Base-by-base conservation (phyloP, 2,888 invertebrate species). In the Hemithea aestivaria region DNA sequence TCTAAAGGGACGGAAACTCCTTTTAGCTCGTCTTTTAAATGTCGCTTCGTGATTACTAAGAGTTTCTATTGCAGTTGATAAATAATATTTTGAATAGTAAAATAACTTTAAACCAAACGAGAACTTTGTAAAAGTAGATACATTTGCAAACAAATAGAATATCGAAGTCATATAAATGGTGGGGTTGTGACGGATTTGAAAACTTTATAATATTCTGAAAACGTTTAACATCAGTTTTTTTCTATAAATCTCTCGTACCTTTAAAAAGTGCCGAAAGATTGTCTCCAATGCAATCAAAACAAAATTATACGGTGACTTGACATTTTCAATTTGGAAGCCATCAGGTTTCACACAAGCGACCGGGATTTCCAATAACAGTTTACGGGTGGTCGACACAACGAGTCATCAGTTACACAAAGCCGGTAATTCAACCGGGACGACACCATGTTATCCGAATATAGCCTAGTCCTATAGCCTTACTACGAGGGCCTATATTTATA, bases 391-490 rank as follows among this genome's bases (percentile, higher is more conserved):
- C 54, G 47, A 53, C 53, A 62, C 66, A 66, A 65, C 65, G 58
- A 65, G 57, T 62, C 62, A 66, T 66, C 66, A 65, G 64, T 64
- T 59, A 66, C 64, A 64, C 59, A 66, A 66, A 64, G 63, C 66
- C 62, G 62, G 59, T 63, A 62, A 66, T 66, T 65, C 62, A 62
- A 56, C 55, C 60, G 58, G 57, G 57, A 59, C 58, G 58, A 56
- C 56, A 56, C 55, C 57, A 36, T 64, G 62, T 64, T 66, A 67
- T 59, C 66, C 66, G 58, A 58, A 58, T 58, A 57, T 57, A 53
- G 53, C 51, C 48, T 49, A 36, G 56, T 50, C 51, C 45, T 5
- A n/a, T n/a, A n/a, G n/a, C n/a, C n/a, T n/a, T n/a, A n/a, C n/a
- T n/a, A n/a, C n/a, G n/a, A n/a, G n/a, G n/a, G n/a, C n/a, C n/a